Conservation (phyloP, 2,113 vertebrate genomes). For the Otus sunia region DNA sequence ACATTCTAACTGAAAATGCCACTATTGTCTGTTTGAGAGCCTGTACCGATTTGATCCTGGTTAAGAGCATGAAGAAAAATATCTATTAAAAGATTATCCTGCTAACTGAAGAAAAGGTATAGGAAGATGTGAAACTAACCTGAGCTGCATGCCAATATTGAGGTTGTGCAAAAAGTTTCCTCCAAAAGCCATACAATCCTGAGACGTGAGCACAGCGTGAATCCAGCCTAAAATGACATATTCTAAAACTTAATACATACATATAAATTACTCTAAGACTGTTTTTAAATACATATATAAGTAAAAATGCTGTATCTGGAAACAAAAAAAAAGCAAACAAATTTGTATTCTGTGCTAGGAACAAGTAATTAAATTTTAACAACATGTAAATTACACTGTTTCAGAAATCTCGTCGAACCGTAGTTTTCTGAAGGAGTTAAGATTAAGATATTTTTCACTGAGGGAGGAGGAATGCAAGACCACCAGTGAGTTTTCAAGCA, state of each 20-base stretch:
- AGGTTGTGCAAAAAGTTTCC: constrained; percentile 99
- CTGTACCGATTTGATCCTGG: background rate
- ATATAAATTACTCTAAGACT: background rate
- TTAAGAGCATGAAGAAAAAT: background rate
- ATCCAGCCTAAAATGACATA: constrained; percentile 91
- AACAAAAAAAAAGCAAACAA: background rate
- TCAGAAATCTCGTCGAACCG: background rate
- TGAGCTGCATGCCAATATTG: constrained; percentile 99
- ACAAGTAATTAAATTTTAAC: background rate
- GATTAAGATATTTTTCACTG: background rate
- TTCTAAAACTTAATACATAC: background rate
- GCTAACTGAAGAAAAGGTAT: background rate
- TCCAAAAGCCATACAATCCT: constrained; percentile 99
- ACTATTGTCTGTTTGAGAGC: background rate
- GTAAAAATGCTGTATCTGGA: background rate
- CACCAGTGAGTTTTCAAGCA: background rate
- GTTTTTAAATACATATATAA: background rate
- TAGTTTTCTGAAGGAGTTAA: background rate
- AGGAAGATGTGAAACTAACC: constrained; percentile 73
- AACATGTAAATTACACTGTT: background rate
- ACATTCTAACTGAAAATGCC: constrained; percentile 36
- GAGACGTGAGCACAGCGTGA: constrained; percentile 97
- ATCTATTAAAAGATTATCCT: background rate
- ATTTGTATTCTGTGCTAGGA: background rate
- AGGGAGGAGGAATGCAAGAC: background rate